Base-by-base conservation (phyloP, 2,113 vertebrate genomes). In the Oncorhynchus mykiss region DNA sequence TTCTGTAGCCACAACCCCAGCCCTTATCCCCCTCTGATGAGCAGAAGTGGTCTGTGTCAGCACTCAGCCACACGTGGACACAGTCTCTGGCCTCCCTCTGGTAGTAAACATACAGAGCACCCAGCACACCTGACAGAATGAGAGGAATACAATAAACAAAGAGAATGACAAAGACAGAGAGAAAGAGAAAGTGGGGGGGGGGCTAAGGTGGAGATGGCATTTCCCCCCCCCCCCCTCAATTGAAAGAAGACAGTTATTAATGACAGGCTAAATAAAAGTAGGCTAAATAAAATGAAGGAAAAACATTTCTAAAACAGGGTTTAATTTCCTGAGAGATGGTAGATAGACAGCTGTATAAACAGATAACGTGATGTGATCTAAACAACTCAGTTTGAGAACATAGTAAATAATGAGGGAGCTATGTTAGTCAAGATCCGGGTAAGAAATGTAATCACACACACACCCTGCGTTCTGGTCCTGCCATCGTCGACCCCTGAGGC, bases 1-100 rank as follows among this genome's bases (percentile, higher is more conserved):
- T 99, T 87, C 97, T 94, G 91, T 98, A 99, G 66, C 97, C 97
- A 9, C 97, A 99, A 34, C 97, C 97, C 97, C 97, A 99, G 79
- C 97, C 96, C 90, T 84, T 93, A 80, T 99, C 97, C 0, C 97
- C 97, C 14, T 85, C 85, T 25, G 95, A 96, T 3, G 93, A 95
- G 64, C 95, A 94, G 91, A 92, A 98, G 87, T 99, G 96, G 84
- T 98, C 95, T 1, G 95, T 93, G 79, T 88, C 93, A 0, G 93
- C 49, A 80, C 95, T 95, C 73, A 99, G 94, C 96, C 96, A 98
- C 7, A 98, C 95, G 0, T n/a, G 94, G 22, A 76, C 91, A 66
- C 88, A 91, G 72, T 96, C 95, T 82, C 85, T 90, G 81, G 75
- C 85, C 49, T 93, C 90, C 0, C 80, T 93, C 88, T 94, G 93